phyloP scores from a whole-genome alignment of 2,113 vertebrate genomes.

The Agapornis roseicollis region DNA sequence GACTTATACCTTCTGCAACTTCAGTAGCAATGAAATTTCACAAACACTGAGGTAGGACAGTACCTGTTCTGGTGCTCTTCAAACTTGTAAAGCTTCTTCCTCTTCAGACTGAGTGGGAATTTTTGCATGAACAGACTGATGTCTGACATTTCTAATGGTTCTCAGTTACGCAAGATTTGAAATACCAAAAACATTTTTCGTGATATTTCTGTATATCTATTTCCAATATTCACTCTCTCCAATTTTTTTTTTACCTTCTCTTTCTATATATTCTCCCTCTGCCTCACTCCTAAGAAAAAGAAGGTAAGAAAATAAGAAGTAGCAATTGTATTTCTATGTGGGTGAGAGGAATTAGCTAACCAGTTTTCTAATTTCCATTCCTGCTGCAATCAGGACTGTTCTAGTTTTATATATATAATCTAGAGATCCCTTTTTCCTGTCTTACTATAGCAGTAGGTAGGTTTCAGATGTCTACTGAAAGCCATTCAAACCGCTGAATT shows the following conservation, averaged over 20 bases:
- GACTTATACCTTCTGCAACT: not conserved
- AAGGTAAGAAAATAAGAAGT: not conserved
- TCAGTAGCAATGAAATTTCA: not conserved
- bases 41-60: not conserved
- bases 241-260: not conserved
- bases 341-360: constrained; percentile 4
- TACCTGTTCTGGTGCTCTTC: not conserved
- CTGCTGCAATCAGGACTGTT: not conserved
- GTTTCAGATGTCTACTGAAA: not conserved
- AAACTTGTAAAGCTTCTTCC: not conserved
- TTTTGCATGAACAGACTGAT: not conserved
- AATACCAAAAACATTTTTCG: not conserved
- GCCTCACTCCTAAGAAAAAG: not conserved
- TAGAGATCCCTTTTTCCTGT: not conserved
- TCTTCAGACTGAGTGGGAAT: not conserved
- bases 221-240: not conserved
- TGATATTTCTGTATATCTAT: not conserved
- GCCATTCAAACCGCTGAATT: not conserved
- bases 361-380: not conserved
- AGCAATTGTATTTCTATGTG: not conserved
- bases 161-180: not conserved
- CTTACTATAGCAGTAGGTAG: not conserved
- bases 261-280: not conserved
- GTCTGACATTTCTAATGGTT: not conserved
- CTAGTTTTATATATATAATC: not conserved